A percentile compares a stretch with the other conserved stretches of the same genome.
Evolutionary conservation across 1,140 invertebrate species (phyloP).

Genomic region (Listronotus bonariensis): DNA sequence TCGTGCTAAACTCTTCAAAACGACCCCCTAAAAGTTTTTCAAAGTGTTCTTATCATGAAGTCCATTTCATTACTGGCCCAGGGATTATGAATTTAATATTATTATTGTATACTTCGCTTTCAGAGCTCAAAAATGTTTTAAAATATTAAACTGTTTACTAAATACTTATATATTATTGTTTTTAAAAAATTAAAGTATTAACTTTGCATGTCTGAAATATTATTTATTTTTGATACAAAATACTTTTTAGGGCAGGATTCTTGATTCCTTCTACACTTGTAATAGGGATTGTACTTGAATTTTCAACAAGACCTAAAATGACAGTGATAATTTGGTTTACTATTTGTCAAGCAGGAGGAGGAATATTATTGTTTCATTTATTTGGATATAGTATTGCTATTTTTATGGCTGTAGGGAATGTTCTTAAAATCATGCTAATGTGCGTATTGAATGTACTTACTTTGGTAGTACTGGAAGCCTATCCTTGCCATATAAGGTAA

Average conservation of each 20-base stretch:
- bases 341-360: slow-evolving; percentile 26
- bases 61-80: no score
- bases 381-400: slow-evolving; percentile 44
- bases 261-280: slow-evolving; percentile 47
- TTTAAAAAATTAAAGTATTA: no score
- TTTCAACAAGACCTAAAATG: slow-evolving; percentile 41
- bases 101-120: no score
- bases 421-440: slow-evolving; percentile 47
- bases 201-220: no score
- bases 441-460: slow-evolving; percentile 47
- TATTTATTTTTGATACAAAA: no score
- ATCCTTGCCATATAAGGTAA: slow-evolving; percentile 50
- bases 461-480: slow-evolving; percentile 50
- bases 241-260: slow-evolving; percentile 28
- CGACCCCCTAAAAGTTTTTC: no score
- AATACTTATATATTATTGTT: no score
- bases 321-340: slow-evolving; percentile 11
- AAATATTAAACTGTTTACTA: no score
- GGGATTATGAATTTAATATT: no score
- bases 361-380: slow-evolving; percentile 41
- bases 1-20: no score
- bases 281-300: slow-evolving; percentile 45
- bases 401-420: slow-evolving; percentile 40
- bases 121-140: no score
- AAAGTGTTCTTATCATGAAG: no score